These are phyloP conservation scores for Numida meleagris DNA, from an alignment of 2,113 vertebrate genomes.

Conservation along the genomic window DNA sequence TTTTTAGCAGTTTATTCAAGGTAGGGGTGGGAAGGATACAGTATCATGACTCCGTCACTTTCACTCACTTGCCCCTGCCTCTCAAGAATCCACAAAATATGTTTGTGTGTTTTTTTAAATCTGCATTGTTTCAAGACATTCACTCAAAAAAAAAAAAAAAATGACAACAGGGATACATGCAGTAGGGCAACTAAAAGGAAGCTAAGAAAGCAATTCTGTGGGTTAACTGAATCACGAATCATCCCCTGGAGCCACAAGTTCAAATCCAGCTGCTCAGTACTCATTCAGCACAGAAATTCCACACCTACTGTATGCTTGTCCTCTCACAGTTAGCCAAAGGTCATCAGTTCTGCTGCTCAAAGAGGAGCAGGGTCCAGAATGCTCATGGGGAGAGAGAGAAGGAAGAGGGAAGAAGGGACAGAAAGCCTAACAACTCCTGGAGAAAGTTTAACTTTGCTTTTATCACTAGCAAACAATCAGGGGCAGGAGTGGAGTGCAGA, in stretches of 20 bases:
- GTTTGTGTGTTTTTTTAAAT: neutral
- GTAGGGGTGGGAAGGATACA: neutral
- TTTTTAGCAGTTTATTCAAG: neutral
- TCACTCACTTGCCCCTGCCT: neutral
- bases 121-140: neutral
- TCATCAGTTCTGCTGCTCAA: neutral
- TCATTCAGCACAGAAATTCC: neutral
- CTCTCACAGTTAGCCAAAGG: accelerated
- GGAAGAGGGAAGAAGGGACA: accelerated
- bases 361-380: neutral
- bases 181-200: neutral
- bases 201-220: neutral
- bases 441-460: neutral
- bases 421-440: accelerated
- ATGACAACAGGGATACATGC: accelerated
- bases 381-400: accelerated
- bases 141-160: neutral
- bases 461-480: no score
- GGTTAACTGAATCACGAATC: neutral
- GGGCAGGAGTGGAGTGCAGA: no score
- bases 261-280: neutral
- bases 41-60: neutral
- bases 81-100: neutral
- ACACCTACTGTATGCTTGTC: neutral
- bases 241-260: neutral